These are phyloP conservation scores for Cenopis cana DNA, from an alignment of 2,888 invertebrate species.

Conservation along the genomic window DNA sequence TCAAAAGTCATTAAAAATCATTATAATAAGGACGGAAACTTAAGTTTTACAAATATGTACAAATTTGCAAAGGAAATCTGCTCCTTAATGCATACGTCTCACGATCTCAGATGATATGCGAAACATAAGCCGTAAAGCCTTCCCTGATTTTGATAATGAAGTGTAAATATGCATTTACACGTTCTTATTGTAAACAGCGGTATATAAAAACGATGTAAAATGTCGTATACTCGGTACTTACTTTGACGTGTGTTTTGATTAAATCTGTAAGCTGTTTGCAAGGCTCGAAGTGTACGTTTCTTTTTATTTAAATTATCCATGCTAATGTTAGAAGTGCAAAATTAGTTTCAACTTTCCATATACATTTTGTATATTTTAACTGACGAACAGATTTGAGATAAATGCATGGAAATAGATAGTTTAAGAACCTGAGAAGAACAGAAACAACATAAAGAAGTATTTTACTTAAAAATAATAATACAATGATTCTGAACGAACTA, in stretches of 20 bases:
- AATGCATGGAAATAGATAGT: too few relatives aligned
- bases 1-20: too few relatives aligned
- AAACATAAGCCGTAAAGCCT: slow-evolving; percentile 63
- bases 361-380: too few relatives aligned
- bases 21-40: too few relatives aligned
- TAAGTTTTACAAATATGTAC: neutral
- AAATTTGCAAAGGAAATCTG: slow-evolving; percentile 37
- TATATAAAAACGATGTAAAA: slow-evolving; percentile 36
- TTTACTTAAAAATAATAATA: too few relatives aligned
- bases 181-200: slow-evolving; percentile 45
- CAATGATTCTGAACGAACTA: too few relatives aligned
- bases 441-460: too few relatives aligned
- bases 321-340: too few relatives aligned
- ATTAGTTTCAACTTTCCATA: too few relatives aligned
- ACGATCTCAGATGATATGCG: slow-evolving; percentile 60
- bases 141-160: slow-evolving; percentile 64
- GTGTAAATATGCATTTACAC: slow-evolving; percentile 63
- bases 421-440: too few relatives aligned
- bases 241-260: slow-evolving; percentile 36
- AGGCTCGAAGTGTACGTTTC: neutral
- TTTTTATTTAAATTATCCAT: neutral
- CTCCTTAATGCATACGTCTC: slow-evolving; percentile 60
- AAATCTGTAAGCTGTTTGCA: slow-evolving; percentile 5
- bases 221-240: slow-evolving; percentile 28
- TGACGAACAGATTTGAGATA: too few relatives aligned